Evolutionary conservation across 2,797 vertebrate genomes (phyloP).

Genomic region (Gouania willdenowi): DNA sequence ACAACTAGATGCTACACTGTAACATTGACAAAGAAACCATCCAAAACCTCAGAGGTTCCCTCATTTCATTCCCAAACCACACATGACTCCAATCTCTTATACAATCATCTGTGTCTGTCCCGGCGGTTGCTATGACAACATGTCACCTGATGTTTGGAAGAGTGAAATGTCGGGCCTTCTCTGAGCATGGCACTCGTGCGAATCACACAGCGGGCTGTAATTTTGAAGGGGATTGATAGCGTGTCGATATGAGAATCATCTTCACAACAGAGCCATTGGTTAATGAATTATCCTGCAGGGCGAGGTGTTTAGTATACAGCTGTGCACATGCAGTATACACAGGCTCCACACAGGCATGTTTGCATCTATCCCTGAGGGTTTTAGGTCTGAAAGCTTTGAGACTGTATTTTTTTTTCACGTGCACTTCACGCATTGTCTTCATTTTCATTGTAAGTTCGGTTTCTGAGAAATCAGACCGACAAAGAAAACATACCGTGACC

Average conservation of each 20-base stretch:
- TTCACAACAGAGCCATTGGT: constrained; percentile 16
- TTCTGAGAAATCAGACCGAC: constrained; percentile 11
- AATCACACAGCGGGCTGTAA: constrained; percentile 23
- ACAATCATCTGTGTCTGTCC: constrained; percentile 16
- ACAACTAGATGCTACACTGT: too few species aligned
- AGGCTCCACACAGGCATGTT: constrained; percentile 1
- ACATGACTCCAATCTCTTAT: constrained; percentile 15
- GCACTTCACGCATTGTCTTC: constrained; percentile 23
- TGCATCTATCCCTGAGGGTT: constrained; percentile 19
- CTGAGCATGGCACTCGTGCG: constrained; percentile 22
- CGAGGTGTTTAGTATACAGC: neutral
- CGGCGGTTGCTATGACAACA: constrained; percentile 32
- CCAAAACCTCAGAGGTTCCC: too few species aligned
- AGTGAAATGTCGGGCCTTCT: constrained; percentile 23
- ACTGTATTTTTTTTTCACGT: constrained; percentile 24
- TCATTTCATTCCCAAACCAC: neutral
- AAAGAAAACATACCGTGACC: too few species aligned
- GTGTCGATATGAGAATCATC: constrained; percentile 34
- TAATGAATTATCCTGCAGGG: constrained; percentile 43
- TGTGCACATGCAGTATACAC: neutral
- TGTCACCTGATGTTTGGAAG: constrained; percentile 19
- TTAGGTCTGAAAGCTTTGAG: constrained; percentile 1
- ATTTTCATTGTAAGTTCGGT: constrained; percentile 28
- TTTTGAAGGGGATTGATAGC: constrained; percentile 37
- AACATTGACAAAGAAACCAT: too few species aligned